Evolutionary conservation across 1,140 invertebrate species (phyloP), one percentile per base, ranked within the genome.

Genomic region (Habropoda laboriosa): DNA sequence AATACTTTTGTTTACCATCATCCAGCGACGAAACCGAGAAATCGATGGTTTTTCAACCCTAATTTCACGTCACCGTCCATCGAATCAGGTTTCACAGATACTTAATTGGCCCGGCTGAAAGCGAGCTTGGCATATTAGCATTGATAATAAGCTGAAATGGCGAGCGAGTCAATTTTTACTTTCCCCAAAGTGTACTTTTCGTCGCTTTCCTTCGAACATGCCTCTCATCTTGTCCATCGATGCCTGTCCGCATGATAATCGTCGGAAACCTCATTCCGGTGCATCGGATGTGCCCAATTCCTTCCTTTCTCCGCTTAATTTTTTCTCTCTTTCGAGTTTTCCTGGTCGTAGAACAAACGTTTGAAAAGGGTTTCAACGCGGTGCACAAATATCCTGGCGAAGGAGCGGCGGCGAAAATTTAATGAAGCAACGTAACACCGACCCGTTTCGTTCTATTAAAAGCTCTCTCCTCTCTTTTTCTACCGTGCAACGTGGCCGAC

Each of bases 371-470:
- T 80, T 32, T 27, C 51, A 32, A 27, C 42, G 2, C 49, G 4
- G 16, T 18, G 3, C 3, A 13, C 21, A 58, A 68, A 77, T 77
- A 64, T 74, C 18, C 18, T 16, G 4, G 53, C 13, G 10, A 24
- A 58, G 38, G 5, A 24, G 30, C 18, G 10, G n/a, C 27, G 12
- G 21, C 8, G 35, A 45, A n/a, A 32, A 58, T 72, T 72, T 72
- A 72, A 72, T 45, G 40, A 73, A 35, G 55, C 32, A 60, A 61
- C 57, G 32, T 47, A 30, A 64, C 45, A 30, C 0, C 13, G 30
- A 27, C 0, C 35, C 4, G 6, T 64, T 64, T 64, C 60, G 16
- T 74, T 74, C 58, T 40, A 51, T 64, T 74, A 74, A 74, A 74
- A 51, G 3, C 24, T 24, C 6, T 13, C 21, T 24, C 13, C 24